Evolutionary conservation across 2,888 invertebrate genomes (phyloP).

Genomic region (Matsumyia berberina): DNA sequence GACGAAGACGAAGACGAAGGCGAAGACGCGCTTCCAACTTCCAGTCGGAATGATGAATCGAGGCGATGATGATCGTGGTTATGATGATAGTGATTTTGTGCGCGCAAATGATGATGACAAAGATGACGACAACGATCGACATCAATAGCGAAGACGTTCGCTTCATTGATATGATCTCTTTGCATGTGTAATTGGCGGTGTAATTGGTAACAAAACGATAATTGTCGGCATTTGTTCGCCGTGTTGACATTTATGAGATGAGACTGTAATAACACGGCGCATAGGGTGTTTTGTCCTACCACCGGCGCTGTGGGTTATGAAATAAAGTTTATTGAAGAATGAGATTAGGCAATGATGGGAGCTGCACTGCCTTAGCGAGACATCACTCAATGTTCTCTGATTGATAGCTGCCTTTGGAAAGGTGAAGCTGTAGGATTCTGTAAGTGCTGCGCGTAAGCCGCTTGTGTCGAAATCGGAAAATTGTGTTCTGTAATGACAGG

Average conservation of each 20-base stretch:
- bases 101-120: slow-evolving; percentile 63
- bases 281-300: slow-evolving; percentile 16
- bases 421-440: neutral
- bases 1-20: neutral
- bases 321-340: slow-evolving; percentile 48
- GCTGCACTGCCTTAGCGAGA: too few relatives aligned
- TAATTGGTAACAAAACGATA: slow-evolving; percentile 75
- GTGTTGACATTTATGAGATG: slow-evolving; percentile 72
- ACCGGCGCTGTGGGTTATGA: slow-evolving; percentile 11
- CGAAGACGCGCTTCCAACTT: slow-evolving; percentile 46
- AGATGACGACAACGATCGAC: slow-evolving; percentile 29
- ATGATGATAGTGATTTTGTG: slow-evolving; percentile 70
- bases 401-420: neutral
- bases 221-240: slow-evolving; percentile 59
- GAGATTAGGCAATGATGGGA: slow-evolving; percentile 22
- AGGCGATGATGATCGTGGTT: slow-evolving; percentile 61
- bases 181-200: slow-evolving; percentile 75
- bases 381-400: neutral
- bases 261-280: slow-evolving; percentile 1
- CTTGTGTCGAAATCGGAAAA: neutral
- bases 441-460: too few relatives aligned
- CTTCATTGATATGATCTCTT: slow-evolving; percentile 61
- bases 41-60: slow-evolving; percentile 65
- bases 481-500: neutral
- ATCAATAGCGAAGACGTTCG: slow-evolving; percentile 37